Evolutionary conservation across 2,888 invertebrate species (phyloP), one percentile per base, ranked within the genome.

Genomic region (Cataglyphis cursor): DNA sequence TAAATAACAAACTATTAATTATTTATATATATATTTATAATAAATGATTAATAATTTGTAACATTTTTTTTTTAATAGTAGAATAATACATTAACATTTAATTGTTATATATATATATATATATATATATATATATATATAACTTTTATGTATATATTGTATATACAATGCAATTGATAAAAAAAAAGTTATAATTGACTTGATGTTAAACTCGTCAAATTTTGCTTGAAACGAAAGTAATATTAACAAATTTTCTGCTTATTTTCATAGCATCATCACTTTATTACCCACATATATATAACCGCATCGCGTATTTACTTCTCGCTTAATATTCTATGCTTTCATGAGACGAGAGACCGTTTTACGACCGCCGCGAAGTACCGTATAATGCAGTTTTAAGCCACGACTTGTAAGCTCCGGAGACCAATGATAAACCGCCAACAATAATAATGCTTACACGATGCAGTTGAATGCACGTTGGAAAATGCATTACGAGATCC

Each of bases 351-450:
- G 83, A 86, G 86, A 85, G 73, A 87, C 80, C 85, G 86, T 85
- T 92, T 92, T 92, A 92, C 88, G 90, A 90, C 87, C 83, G 65
- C 83, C 87, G 82, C 82, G 86, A 88, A 89, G 87, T 86, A 87
- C 85, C 83, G 87, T 91, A 90, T 91, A 91, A 90, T 90, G 87
- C 84, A 88, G 88, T 90, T 91, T 91, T 90, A 91, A 91, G 87
- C 91, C 88, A 87, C 87, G 89, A 89, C 88, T 88, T 84, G 85
- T 81, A 86, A 87, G 73, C 87, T 81, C 85, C 70, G 21, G 89
- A 85, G 90, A 87, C 88, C 88, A 87, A 90, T 90, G 88, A 89
- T 89, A 92, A 90, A 92, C 90, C 88, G 78, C 86, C 83, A 85
- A 87, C 88, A 89, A 90, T 89, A 90, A 90, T 87, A 91, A 91